Base-by-base conservation (phyloP, 2,113 vertebrate species). In the Sphyrna mokarran region DNA sequence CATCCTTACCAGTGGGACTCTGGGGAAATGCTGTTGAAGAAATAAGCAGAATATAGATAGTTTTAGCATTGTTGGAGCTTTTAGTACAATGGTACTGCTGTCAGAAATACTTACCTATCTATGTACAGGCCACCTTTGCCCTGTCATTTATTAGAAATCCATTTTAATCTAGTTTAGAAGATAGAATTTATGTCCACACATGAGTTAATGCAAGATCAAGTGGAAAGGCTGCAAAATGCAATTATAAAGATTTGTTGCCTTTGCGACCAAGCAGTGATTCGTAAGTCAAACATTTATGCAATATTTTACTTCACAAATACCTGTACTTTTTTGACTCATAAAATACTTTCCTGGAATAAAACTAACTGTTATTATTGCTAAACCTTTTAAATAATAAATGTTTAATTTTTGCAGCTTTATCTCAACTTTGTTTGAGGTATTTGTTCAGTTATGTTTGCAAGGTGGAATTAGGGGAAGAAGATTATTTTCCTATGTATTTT, bases 201-300 rank as follows among this genome's bases (percentile, higher is more conserved):
- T 10, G 13, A 89, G 22, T 89, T 89, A 89, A 89, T 89, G 26
- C 87, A 90, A 61, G 58, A 90, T 90, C 87, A 90, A 93, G 18
- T 93, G 58, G 61, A 66, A 68, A 93, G 66, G 16, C 61, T 66
- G 90, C 61, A 37, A 93, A n/a, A 37, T 93, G 29, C 90, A 63
- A 93, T 90, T 90, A 90, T 90, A 90, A 61, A 14, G 22, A 61
- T 54, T 54, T 90, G 26, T 90, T 13, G 58, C 87, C 54, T 90
- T 90, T 90, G 58, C 8, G 63, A 33, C 14, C 13, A n/a, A 33
- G 87, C 58, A 16, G 18, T 48, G 23, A 86, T 48, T 86, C 83
- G 48, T 61, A 93, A 37, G 37, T 68, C 90, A 93, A 66, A 68
- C 54, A 20, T 14, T 68, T n/a, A 1, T 13, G 4, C 26, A 90